Base-by-base conservation (phyloP, 2,113 vertebrate species). In the Macrotus californicus region DNA sequence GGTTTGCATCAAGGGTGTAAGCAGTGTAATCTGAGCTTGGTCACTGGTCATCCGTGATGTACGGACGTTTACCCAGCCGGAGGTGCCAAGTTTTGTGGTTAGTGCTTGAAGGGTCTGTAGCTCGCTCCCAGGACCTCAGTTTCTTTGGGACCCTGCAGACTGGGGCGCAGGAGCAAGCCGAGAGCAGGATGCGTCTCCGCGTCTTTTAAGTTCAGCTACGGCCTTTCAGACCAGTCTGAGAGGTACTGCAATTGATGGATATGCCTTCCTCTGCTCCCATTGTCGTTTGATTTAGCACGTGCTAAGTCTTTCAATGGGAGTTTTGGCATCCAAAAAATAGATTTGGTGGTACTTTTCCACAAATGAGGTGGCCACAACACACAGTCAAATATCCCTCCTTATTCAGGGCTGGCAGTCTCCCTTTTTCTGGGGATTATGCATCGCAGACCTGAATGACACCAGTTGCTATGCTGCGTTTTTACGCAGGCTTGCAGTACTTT, bases 81-180 rank as follows among this genome's bases (percentile, higher is more conserved):
- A 76, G 75, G 50, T 39, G 43, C 52, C 50, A 0, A 31, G 76
- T 14, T 67, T 52, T 70, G 66, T n/a, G 41, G 43, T 70, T 36
- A 18, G 77, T 39, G 34, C 26, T 61, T 5, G 46, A 34, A 15
- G n/a, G 24, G 22, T 34, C 46, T 29, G 41, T 22, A 11, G 29
- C 61, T 64, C 12, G 59, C 75, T 76, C 29, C 0, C 1, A 61
- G 24, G 26, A 83, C 18, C n/a, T 22, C 12, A 29, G 24, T 80
- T 41, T 41, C 2, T 8, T 7, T 18, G 31, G 34, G 69, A 83
- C 29, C 8, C 3, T 59, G 54, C 29, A 6, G 70, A 76, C 19
- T 2, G 6, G 10, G 4, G 5, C 18, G 3, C 36, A 2, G 39
- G 14, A 39, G 21, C 43, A n/a, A 15, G 16, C 64, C 7, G 4